A percentile compares a stretch with the other conserved stretches of the same genome.
These are phyloP conservation scores for Phlogophora meticulosa DNA, from an alignment of 2,888 invertebrate species.

Conservation along the genomic window DNA sequence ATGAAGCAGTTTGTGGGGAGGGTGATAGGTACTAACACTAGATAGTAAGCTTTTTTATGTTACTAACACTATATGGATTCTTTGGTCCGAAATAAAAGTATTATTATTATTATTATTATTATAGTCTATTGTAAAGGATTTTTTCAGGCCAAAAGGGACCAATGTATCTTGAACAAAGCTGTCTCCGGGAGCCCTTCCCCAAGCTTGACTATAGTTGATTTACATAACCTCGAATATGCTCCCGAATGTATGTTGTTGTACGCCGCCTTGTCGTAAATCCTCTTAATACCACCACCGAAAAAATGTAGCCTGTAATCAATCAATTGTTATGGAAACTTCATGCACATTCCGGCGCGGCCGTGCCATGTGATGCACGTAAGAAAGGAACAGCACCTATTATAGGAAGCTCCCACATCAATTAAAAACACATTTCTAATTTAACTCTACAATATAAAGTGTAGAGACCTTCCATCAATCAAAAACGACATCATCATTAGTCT, in stretches of 20 bases:
- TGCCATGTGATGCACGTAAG: not conserved
- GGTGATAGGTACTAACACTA: too few species aligned
- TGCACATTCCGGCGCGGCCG: too few species aligned
- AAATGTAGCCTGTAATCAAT: constrained; percentile 2
- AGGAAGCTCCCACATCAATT: constrained; percentile 18
- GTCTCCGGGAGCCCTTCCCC: not conserved
- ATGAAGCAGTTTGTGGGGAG: too few species aligned
- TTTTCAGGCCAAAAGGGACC: not conserved
- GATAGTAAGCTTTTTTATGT: too few species aligned
- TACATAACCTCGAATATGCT: not conserved
- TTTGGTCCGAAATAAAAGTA: too few species aligned
- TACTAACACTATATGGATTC: too few species aligned
- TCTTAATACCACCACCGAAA: not conserved
- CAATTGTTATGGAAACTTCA: not conserved
- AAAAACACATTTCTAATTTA: constrained; percentile 35
- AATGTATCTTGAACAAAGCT: not conserved
- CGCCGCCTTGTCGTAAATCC: too few species aligned
- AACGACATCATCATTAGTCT: constrained; percentile 57
- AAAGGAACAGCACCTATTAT: not conserved
- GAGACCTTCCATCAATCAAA: constrained; percentile 56
- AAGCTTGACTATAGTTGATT: not conserved
- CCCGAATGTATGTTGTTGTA: not conserved
- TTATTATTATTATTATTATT: too few species aligned
- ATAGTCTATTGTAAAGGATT: not conserved
- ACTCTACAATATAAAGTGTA: constrained; percentile 5